Evolutionary conservation across 2,888 invertebrate genomes (phyloP).

Genomic region (Hypena proboscidalis): DNA sequence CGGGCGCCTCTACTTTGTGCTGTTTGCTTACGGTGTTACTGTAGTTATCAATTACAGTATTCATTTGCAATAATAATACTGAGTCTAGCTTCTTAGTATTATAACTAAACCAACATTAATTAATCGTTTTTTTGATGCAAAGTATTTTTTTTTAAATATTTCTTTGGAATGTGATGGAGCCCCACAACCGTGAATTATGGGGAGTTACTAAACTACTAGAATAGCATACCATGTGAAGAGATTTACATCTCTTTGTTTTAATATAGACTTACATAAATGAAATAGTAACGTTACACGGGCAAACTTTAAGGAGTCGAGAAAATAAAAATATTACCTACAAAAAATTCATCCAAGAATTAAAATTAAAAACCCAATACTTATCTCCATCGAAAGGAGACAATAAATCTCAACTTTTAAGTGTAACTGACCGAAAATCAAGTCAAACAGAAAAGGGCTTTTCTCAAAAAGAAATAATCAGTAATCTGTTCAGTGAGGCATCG

Average conservation of each 20-base stretch:
- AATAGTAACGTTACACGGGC: not conserved
- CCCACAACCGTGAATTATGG: too few relatives aligned
- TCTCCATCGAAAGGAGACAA: constrained; percentile 41
- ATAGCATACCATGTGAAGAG: too few relatives aligned
- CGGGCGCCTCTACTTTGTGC: constrained; percentile 48
- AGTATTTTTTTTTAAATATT: too few relatives aligned
- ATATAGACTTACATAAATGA: not conserved
- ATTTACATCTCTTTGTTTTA: too few relatives aligned
- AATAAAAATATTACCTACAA: too few relatives aligned
- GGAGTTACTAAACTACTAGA: too few relatives aligned
- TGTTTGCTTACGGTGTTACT: constrained; percentile 48
- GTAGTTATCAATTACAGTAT: constrained; percentile 47
- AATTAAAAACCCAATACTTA: constrained; percentile 39
- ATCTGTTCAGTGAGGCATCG: constrained; percentile 58
- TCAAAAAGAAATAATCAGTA: constrained; percentile 58
- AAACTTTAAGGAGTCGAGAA: not conserved
- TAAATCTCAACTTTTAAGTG: constrained; percentile 47
- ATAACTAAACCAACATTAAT: constrained; percentile 24
- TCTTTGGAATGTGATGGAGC: too few relatives aligned
- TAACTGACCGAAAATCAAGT: constrained; percentile 56
- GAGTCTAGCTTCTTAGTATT: too few relatives aligned
- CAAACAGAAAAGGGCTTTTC: constrained; percentile 54
- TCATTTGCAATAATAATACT: constrained; percentile 21
- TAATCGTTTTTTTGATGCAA: too few relatives aligned
- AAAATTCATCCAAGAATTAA: constrained; percentile 22